Evolutionary conservation across 1,140 invertebrate species (phyloP), one percentile per base, ranked within the genome.

Genomic region (Solenopsis invicta): DNA sequence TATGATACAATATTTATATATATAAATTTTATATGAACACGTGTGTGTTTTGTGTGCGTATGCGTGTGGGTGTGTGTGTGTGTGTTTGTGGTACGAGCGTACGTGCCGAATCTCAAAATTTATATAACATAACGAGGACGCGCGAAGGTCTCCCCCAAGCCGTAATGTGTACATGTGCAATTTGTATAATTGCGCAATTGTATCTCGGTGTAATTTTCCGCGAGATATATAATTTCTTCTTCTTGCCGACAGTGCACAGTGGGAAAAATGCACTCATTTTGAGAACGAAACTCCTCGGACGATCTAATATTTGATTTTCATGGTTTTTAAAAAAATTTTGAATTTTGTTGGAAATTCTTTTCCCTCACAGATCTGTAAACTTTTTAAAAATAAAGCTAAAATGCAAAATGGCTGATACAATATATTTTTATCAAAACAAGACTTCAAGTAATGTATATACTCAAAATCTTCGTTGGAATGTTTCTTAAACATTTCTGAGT

Each of bases 1-100:
- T 89, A 76, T 80, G 29, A 54, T 88, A 88, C 87, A 50, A 45
- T 67, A 67, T 67, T 80, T 29, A 62, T 67, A 86, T 29, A 62
- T 66, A 89, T 75, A 34, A 64, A 64, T 77, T 41, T 21, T 74
- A 56, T 37, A 12, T 74, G 24, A 21, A 37, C 29, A 56, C 41
- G n/a, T 59, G 24, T 74, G 21, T 48, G 29, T 48, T 67, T 13
- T 37, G 66, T 81, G n/a, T 54, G 21, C 12, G 29, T 74, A 6
- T 16, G 29, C n/a, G 41, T 34, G 13, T 37, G 37, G 21, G 41
- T 69, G 48, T 54, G n/a, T 10, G 29, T 74, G 29, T 16, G 34
- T 21, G 41, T 50, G 16, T 64, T 5, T 13, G 56, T 62, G 18
- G 12, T 64, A 13, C 41, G 24, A 21, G 50, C 48, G 67, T 54